Base-by-base conservation (phyloP, 2,888 invertebrate genomes). In the Abscondita cerata region DNA sequence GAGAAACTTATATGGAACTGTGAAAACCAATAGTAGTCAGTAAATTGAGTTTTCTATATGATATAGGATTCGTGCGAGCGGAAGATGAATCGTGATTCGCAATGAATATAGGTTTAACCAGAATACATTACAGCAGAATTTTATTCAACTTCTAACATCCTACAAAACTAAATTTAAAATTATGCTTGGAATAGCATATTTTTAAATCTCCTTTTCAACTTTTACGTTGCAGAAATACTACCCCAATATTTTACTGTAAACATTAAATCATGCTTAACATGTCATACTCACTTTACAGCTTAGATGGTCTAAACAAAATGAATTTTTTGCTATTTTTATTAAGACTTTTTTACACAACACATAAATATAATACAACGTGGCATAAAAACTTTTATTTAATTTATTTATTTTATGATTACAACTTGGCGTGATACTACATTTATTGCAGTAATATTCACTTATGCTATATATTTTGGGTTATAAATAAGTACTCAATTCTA, bases 31-130 rank as follows among this genome's bases (percentile, higher is more conserved):
- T 65, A 67, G 66, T 64, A 68, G 71, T 69, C 67, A 68, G 59
- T 69, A 73, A 72, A 72, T 73, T 72, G 72, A 69, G 72, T 72
- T 72, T 73, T 72, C 72, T 72, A 63, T 70, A 67, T 69, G 70
- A 71, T 71, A 71, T 72, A 68, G 66, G 69, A 65, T 66, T 65
- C 67, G 65, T 66, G 66, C 64, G 64, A 67, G 68, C 68, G 70
- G 60, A 70, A 72, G 66, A 65, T 69, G 66, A 67, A 68, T 66
- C 65, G 70, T 69, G 70, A 70, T 70, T 72, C 60, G 68, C 69
- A 69, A 72, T 60, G 60, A 60, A 60, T 71, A 60, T 60, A 50
- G 44, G 54, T 50, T 53, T 54, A 60, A 60, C 60, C 60, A 40
- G 41, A 55, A 55, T 44, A 36, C 55, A 52, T 52, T 51, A 46